Evolutionary conservation across 2,113 vertebrate species (phyloP), one percentile per base, ranked within the genome.

Genomic region (Crotalus horridus): DNA sequence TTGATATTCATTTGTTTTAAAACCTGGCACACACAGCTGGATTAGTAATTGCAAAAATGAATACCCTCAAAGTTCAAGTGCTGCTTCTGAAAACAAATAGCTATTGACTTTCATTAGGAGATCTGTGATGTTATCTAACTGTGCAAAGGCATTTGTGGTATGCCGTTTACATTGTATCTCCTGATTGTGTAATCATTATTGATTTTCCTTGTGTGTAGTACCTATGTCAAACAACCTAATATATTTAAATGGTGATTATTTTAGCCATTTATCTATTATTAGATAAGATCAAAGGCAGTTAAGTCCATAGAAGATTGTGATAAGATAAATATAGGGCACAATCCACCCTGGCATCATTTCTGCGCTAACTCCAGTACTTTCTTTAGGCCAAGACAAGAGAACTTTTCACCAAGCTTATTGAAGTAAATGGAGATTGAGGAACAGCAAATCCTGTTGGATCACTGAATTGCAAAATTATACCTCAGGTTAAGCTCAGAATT

Each of bases 171-270:
- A 98, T 97, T 98, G 97, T 97, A 97, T 96, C 96, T 97, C 96
- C 95, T 89, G 96, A 97, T 96, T 97, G 97, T 96, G 97, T 97
- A 97, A 98, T 98, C 97, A 97, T 96, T 97, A 98, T 98, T 97
- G 98, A 98, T 98, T 98, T 97, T 97, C 91, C 95, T 96, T 91
- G 92, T 96, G 95, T 97, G 97, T 97, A 97, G 97, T 96, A 97
- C 97, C 97, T 96, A 95, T 97, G 98, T 98, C 97, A 98, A 98
- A 98, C 97, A 98, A 96, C 96, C 97, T 97, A 96, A 98, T 98
- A 97, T 98, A 98, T 98, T 98, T 98, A 98, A 98, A 98, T 97
- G 96, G 96, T 94, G 97, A 98, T 98, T 98, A 98, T 98, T 98
- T 97, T 95, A 96, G 96, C 95, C 96, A 96, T 97, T 90, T 98